A percentile compares a stretch with the other conserved stretches of the same genome.
Conservation (phyloP, 2,797 vertebrate species). For the Orestias chungarensis region DNA sequence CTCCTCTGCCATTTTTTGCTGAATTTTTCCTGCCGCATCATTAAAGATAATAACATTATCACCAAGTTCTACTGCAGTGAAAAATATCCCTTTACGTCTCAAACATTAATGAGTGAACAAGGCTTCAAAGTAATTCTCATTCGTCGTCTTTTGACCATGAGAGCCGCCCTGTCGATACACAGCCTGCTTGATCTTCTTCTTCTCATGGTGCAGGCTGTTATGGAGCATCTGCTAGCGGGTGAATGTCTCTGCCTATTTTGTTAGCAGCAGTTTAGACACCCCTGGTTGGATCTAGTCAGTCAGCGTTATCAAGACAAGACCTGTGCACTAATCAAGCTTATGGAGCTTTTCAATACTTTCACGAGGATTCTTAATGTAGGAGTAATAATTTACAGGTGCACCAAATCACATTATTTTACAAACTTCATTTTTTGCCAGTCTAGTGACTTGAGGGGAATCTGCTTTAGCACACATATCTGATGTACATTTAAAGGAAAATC, state of each 20-base stretch:
- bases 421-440: slow-evolving; percentile 55
- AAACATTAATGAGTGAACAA: slow-evolving; percentile 49
- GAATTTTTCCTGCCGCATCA: slow-evolving; percentile 28
- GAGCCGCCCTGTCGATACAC: slow-evolving; percentile 45
- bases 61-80: slow-evolving; percentile 28
- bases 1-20: slow-evolving; percentile 21
- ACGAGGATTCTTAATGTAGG: slow-evolving; percentile 22
- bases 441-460: slow-evolving; percentile 62
- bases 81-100: slow-evolving; percentile 29
- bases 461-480: slow-evolving; percentile 56
- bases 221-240: slow-evolving; percentile 30
- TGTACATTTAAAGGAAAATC: slow-evolving; percentile 47
- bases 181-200: slow-evolving; percentile 51
- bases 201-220: slow-evolving; percentile 29
- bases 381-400: slow-evolving; percentile 20
- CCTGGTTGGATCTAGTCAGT: slow-evolving; percentile 31
- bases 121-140: slow-evolving; percentile 53
- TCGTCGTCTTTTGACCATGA: slow-evolving; percentile 42
- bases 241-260: slow-evolving; percentile 33
- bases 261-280: slow-evolving; percentile 45
- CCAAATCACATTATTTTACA: slow-evolving; percentile 38
- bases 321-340: slow-evolving; percentile 24
- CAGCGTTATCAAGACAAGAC: slow-evolving; percentile 48
- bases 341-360: slow-evolving; percentile 39
- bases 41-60: slow-evolving; percentile 55